Evolutionary conservation across 2,113 vertebrate genomes (phyloP).

Genomic region (Zosterops pallidus): DNA sequence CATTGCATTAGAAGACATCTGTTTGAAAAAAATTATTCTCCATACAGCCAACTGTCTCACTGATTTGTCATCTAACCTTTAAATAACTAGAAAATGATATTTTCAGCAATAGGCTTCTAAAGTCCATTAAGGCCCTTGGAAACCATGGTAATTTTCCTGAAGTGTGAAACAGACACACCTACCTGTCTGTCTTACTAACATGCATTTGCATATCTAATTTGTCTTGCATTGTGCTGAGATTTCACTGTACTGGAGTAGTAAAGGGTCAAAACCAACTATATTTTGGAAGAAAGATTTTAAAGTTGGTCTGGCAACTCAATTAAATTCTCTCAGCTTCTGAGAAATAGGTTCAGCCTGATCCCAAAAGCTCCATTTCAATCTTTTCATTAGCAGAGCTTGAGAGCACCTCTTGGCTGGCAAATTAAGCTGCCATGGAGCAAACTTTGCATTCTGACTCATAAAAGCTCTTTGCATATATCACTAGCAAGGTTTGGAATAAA

Average conservation of each 20-base stretch:
- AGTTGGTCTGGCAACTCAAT: background rate
- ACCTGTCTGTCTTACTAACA: background rate
- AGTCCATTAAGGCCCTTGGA: background rate
- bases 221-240: background rate
- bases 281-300: background rate
- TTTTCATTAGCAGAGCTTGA: slow-evolving; percentile 41
- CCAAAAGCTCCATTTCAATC: slow-evolving; percentile 26
- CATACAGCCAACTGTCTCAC: background rate
- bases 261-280: background rate
- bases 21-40: background rate
- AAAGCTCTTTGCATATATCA: slow-evolving; percentile 22
- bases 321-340: background rate
- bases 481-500: slow-evolving; percentile 18
- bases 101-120: background rate
- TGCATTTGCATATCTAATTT: background rate
- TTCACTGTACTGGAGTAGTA: background rate
- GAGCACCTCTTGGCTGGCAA: slow-evolving; percentile 12
- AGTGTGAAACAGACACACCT: background rate
- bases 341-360: slow-evolving; percentile 27
- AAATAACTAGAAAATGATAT: background rate
- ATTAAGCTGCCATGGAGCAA: slow-evolving; percentile 27
- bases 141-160: slow-evolving; percentile 12
- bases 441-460: slow-evolving; percentile 41
- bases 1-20: background rate
- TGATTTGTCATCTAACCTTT: slow-evolving; percentile 20